Evolutionary conservation across 1,140 invertebrate species (phyloP).

Genomic region (Saccostrea cuccullata): DNA sequence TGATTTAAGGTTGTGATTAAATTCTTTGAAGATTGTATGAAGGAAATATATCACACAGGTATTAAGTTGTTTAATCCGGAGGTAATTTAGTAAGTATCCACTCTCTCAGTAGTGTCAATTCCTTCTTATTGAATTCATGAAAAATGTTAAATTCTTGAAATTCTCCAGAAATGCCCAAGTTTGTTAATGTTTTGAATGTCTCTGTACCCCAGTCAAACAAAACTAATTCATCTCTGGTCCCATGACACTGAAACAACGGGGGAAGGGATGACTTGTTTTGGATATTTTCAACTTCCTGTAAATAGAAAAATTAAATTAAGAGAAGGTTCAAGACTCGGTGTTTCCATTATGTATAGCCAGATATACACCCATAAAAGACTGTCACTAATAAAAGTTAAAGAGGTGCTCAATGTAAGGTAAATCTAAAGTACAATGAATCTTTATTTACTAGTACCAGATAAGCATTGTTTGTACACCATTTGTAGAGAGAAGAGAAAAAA

Average conservation of each 20-base stretch:
- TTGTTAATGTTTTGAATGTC: conserved; percentile 57
- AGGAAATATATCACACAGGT: too few species aligned
- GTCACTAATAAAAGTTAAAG: too few species aligned
- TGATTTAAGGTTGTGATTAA: too few species aligned
- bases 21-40: too few species aligned
- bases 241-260: conserved; percentile 64
- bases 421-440: too few species aligned
- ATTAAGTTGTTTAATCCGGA: background rate
- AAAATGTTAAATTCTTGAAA: conserved; percentile 58
- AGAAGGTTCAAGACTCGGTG: too few species aligned
- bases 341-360: too few species aligned
- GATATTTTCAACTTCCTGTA: conserved; percentile 50
- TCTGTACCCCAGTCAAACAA: conserved; percentile 61
- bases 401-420: too few species aligned
- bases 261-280: conserved; percentile 52
- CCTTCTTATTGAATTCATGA: conserved; percentile 62
- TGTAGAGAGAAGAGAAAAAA: too few species aligned
- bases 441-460: too few species aligned
- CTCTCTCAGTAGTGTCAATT: conserved; percentile 53
- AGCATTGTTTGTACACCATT: too few species aligned
- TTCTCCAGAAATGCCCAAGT: conserved; percentile 59
- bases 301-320: background rate
- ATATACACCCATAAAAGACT: too few species aligned
- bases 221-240: conserved; percentile 61
- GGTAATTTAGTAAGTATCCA: conserved; percentile 64